Percentiles rank a stretch among this genome's conserved stretches.
Evolutionary conservation across 2,797 vertebrate species (phyloP).

Genomic region (Cynodonichthys magdalenae): DNA sequence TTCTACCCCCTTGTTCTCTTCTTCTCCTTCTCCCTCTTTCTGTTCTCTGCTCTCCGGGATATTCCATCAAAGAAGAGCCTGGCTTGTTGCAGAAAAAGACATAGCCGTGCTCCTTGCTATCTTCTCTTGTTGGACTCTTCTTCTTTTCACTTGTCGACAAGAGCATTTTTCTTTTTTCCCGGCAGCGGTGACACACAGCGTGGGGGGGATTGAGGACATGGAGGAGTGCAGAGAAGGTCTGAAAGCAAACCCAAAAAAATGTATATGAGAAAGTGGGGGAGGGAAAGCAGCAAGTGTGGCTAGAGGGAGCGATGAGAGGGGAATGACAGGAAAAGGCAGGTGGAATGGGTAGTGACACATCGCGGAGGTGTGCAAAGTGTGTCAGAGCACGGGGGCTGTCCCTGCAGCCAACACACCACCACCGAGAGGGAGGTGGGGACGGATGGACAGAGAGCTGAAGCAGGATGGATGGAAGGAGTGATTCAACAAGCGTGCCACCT

Average conservation of each 20-base stretch:
- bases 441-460: conserved; percentile 34
- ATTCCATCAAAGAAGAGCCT: conserved; percentile 66
- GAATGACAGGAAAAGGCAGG: conserved; percentile 66
- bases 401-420: conserved; percentile 63
- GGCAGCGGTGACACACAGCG: conserved; percentile 64
- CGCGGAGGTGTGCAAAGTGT: conserved; percentile 70
- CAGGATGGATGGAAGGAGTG: conserved; percentile 36
- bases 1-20: conserved; percentile 23
- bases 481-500: conserved; percentile 64
- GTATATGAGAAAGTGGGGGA: conserved; percentile 15
- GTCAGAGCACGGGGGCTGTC: conserved; percentile 71
- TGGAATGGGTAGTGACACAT: conserved; percentile 75
- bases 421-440: conserved; percentile 47
- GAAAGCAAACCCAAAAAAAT: conserved; percentile 22
- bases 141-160: conserved; percentile 36
- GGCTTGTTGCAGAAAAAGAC: conserved; percentile 30
- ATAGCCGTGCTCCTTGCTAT: conserved; percentile 25
- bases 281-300: conserved; percentile 65
- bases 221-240: conserved; percentile 50
- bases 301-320: conserved; percentile 57
- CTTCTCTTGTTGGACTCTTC: conserved; percentile 39
- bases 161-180: conserved; percentile 58
- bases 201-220: conserved; percentile 41
- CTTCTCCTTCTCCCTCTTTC: conserved; percentile 30
- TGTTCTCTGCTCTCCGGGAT: conserved; percentile 39